These are phyloP conservation scores for Anthonomus grandis DNA, from an alignment of 1,140 invertebrate species.

Conservation along the genomic window DNA sequence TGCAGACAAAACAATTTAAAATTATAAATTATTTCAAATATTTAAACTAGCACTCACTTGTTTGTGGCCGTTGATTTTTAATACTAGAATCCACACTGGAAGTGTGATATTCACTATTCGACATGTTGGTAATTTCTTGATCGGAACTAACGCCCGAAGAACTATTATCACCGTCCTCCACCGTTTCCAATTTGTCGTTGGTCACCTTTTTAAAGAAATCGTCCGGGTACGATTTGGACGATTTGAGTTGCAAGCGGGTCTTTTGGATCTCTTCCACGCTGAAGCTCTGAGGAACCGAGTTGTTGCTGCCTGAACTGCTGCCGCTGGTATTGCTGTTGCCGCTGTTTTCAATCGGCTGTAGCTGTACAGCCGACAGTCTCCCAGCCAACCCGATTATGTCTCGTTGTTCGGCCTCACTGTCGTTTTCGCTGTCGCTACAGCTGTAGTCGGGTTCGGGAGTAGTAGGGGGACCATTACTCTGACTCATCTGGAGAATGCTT, in stretches of 20 bases:
- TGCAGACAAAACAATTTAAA: slow-evolving; percentile 6
- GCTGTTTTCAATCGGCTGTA: slow-evolving; percentile 56
- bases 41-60: slow-evolving; percentile 35
- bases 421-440: slow-evolving; percentile 68
- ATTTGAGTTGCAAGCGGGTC: slow-evolving; percentile 76
- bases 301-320: slow-evolving; percentile 67
- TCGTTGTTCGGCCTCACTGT: slow-evolving; percentile 39
- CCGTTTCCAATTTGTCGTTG: slow-evolving; percentile 36
- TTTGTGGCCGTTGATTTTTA: slow-evolving; percentile 37
- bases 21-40: too few species aligned
- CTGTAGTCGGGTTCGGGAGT: slow-evolving; percentile 90
- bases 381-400: slow-evolving; percentile 29
- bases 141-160: slow-evolving; percentile 83
- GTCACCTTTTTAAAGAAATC: slow-evolving; percentile 63
- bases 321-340: slow-evolving; percentile 67
- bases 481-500: slow-evolving; percentile 42
- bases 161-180: slow-evolving; percentile 80
- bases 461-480: slow-evolving; percentile 57
- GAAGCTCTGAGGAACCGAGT: slow-evolving; percentile 77
- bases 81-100: slow-evolving; percentile 42
- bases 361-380: slow-evolving; percentile 34
- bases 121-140: slow-evolving; percentile 62
- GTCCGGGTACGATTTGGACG: slow-evolving; percentile 80
- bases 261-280: slow-evolving; percentile 86
- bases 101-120: slow-evolving; percentile 42